These are phyloP conservation scores for Mormyrops boulengeri DNA, from an alignment of 2,797 vertebrate species.

Conservation along the genomic window DNA sequence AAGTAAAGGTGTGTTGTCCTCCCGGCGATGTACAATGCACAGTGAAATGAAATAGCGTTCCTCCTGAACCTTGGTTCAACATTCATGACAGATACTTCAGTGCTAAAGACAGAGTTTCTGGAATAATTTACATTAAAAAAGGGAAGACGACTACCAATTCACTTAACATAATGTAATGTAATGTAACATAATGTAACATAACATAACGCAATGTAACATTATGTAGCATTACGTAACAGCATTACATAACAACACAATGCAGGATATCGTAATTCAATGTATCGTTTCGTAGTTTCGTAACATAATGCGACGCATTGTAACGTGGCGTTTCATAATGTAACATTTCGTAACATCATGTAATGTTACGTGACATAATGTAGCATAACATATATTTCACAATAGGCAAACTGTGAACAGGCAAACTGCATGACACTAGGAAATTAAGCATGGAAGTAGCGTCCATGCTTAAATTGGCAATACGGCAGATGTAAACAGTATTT, in stretches of 20 bases:
- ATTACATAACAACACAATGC: neutral
- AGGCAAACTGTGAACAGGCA: neutral
- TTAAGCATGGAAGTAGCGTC: neutral
- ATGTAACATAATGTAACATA: neutral
- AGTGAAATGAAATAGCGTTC: neutral
- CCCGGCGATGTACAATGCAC: too few relatives aligned
- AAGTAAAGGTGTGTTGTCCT: too few relatives aligned
- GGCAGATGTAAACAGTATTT: neutral
- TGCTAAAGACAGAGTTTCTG: neutral
- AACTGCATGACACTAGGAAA: neutral
- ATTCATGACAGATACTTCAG: neutral
- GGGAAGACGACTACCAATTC: neutral
- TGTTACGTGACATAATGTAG: neutral
- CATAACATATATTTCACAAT: neutral
- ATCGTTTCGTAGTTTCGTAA: neutral
- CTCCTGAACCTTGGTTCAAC: neutral
- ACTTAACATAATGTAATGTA: neutral
- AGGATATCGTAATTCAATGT: neutral
- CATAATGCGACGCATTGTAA: neutral
- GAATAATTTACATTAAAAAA: too few relatives aligned
- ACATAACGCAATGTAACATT: neutral
- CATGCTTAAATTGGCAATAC: neutral
- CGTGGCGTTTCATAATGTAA: neutral
- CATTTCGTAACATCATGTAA: neutral
- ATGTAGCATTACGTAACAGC: neutral